Percentiles rank a stretch among this genome's conserved stretches.
Conservation (phyloP, 2,888 invertebrate genomes). For the Meghimatium bilineatum region DNA sequence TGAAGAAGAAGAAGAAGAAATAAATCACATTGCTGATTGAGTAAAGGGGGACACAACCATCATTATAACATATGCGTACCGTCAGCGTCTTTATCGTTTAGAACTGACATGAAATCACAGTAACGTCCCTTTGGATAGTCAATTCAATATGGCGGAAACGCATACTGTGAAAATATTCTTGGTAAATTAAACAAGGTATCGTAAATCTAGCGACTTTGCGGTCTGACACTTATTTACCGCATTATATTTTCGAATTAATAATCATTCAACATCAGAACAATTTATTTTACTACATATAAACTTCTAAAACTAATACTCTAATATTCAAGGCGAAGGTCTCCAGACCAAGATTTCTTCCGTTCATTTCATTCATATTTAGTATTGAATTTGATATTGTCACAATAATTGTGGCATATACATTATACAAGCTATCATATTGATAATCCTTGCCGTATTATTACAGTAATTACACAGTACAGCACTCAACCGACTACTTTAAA, state of each 20-base stretch:
- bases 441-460: no score
- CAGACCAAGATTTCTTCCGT: background rate
- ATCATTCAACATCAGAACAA: background rate
- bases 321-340: background rate
- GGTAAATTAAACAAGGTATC: background rate
- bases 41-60: no score
- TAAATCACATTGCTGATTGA: no score
- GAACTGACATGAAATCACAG: background rate
- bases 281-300: background rate
- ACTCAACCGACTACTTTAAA: no score
- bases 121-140: slow-evolving; percentile 12
- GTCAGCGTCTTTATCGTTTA: background rate
- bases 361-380: no score
- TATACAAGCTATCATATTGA: no score
- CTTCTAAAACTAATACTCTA: background rate
- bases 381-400: no score
- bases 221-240: background rate
- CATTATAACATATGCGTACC: no score
- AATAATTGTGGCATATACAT: no score
- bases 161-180: background rate
- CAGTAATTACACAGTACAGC: no score
- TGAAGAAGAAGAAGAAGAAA: no score
- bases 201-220: background rate
- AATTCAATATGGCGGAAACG: slow-evolving; percentile 39
- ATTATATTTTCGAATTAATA: background rate